Evolutionary conservation across 2,113 vertebrate species (phyloP), one percentile per base, ranked within the genome.

Genomic region (Mesocricetus auratus): DNA sequence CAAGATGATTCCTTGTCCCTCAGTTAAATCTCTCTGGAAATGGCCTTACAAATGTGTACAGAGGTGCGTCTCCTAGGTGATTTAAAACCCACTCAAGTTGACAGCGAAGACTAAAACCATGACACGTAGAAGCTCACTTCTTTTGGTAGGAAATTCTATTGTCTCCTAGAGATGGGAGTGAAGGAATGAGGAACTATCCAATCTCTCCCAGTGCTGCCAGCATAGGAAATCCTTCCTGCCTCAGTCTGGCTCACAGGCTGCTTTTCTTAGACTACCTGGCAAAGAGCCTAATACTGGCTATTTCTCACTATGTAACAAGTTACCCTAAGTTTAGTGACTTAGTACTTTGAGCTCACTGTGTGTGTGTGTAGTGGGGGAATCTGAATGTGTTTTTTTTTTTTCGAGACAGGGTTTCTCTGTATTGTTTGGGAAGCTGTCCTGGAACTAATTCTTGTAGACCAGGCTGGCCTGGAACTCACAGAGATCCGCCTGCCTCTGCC

Each of bases 271-370:
- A 24, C 33, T 33, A 4, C 45, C 36, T 21, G 24, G 42, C 26
- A 60, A 75, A 78, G 22, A 13, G 7, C 21, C 39, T 91, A 74
- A 26, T 88, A 50, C 73, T 45, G 11, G 36, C 87, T 74, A 13
- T 64, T 39, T 82, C 74, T 86, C 92, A 47, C 75, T 91, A 47
- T 53, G 29, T 77, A 86, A 91, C 58, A 81, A 94, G 42, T 50
- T 39, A 71, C 29, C n/a, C 62, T 1, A 79, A 68, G 22, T 33
- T 88, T 90, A 74, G 62, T 69, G 42, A 26, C 75, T 86, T 69
- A 66, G 79, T 0, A 8, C n/a, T 50, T 91, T 78, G 83, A 64
- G n/a, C 50, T 82, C 33, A 7, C 16, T 71, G 39, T 64, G 62
- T 87, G 56, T 21, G 8, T 81, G 50, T 19, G 68, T 71, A n/a